A percentile compares a stretch with the other conserved stretches of the same genome.
Conservation (phyloP, 1,140 invertebrate genomes). For the Drosophila pruinosa region DNA sequence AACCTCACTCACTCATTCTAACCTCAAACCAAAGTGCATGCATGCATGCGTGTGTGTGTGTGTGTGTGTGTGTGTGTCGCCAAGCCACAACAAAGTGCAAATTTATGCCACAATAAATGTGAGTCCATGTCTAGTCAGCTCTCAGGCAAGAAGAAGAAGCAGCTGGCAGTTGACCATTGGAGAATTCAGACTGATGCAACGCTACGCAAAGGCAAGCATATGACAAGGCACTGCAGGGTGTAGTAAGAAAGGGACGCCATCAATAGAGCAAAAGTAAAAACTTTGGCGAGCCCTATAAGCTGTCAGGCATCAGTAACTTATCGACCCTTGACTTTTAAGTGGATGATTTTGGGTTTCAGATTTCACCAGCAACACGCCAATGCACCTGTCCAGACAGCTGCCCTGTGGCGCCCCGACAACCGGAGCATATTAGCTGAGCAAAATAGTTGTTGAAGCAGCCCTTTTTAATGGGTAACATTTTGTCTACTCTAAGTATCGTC, state of each 20-base stretch:
- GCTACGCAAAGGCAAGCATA: no score
- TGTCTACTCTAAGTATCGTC: no score
- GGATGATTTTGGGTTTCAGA: constrained; percentile 76
- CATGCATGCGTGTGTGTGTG: neutral
- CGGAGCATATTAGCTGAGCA: neutral
- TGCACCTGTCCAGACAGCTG: constrained; percentile 31
- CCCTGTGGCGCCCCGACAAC: neutral
- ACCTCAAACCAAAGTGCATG: constrained; percentile 8
- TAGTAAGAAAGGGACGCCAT: no score
- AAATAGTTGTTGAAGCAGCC: no score
- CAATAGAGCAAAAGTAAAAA: constrained; percentile 27
- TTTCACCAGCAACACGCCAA: constrained; percentile 36
- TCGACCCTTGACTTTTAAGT: constrained; percentile 80
- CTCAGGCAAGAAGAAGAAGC: neutral
- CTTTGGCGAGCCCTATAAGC: constrained; percentile 56
- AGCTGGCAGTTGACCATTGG: constrained; percentile 6
- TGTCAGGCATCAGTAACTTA: constrained; percentile 80
- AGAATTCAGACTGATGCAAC: neutral
- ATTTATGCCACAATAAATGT: constrained; percentile 78
- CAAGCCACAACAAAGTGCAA: constrained; percentile 75
- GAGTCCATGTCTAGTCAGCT: constrained; percentile 7
- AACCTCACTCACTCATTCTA: constrained; percentile 35
- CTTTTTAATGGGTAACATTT: no score
- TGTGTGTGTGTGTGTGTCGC: constrained; percentile 32
- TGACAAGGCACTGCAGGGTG: no score